phyloP scores from a whole-genome alignment of 2,113 vertebrate genomes.

The Agapornis roseicollis region DNA sequence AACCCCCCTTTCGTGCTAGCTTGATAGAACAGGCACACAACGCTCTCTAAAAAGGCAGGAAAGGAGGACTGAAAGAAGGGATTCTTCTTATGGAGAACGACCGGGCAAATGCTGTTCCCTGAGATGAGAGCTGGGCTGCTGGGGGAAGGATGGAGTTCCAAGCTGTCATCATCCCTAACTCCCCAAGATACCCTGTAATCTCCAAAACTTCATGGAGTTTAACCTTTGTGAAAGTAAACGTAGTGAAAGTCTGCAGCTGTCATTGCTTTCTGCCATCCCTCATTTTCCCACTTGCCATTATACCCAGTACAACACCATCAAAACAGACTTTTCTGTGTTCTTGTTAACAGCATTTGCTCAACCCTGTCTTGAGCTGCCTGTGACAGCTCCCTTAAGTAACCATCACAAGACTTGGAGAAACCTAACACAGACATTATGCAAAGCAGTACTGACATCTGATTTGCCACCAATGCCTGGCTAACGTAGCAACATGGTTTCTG shows the following conservation, averaged over 20 bases:
- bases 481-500: rapidly evolving
- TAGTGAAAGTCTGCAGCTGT: rapidly evolving
- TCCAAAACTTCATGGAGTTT: not conserved
- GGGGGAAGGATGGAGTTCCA: not conserved
- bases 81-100: not conserved
- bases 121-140: not conserved
- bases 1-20: not conserved
- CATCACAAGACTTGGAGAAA: not conserved
- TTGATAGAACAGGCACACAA: not conserved
- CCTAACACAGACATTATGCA: not conserved
- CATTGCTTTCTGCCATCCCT: not conserved
- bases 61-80: not conserved
- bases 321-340: not conserved
- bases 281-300: not conserved
- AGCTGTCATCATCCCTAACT: not conserved
- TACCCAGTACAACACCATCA: not conserved
- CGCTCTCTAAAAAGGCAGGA: not conserved
- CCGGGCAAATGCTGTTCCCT: not conserved
- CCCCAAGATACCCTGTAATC: not conserved
- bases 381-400: not conserved
- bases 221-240: not conserved
- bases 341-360: not conserved
- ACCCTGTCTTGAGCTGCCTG: not conserved
- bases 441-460: not conserved
- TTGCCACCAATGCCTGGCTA: not conserved